These are phyloP conservation scores for Leucozona laternaria DNA, from an alignment of 2,888 invertebrate genomes.

Conservation along the genomic window DNA sequence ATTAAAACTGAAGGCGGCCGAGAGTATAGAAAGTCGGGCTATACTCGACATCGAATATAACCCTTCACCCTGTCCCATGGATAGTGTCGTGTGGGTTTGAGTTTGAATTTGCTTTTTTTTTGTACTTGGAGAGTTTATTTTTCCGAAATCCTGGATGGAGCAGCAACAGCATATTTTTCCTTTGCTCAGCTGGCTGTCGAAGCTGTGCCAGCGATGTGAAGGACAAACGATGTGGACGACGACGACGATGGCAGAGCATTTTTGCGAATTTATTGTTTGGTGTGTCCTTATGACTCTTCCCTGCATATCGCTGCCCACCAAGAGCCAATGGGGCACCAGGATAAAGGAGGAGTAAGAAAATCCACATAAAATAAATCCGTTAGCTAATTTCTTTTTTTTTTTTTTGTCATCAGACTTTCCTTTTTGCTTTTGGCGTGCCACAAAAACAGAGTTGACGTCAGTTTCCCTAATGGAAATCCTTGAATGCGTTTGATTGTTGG, in stretches of 20 bases:
- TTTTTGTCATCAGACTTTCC: neutral
- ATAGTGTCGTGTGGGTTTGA: slow-evolving; percentile 15
- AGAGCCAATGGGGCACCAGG: neutral
- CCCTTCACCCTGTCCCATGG: slow-evolving; percentile 49
- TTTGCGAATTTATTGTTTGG: slow-evolving; percentile 68
- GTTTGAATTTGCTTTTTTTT: neutral
- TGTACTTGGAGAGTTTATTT: slow-evolving; percentile 29
- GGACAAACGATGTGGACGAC: slow-evolving; percentile 33
- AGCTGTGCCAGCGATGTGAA: slow-evolving; percentile 45
- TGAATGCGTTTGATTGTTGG: slow-evolving; percentile 72
- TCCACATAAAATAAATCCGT: slow-evolving; percentile 68
- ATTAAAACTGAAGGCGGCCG: slow-evolving; percentile 65
- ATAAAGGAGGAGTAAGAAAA: slow-evolving; percentile 49
- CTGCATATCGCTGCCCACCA: slow-evolving; percentile 25
- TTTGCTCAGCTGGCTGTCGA: slow-evolving; percentile 49
- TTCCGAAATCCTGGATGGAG: slow-evolving; percentile 21
- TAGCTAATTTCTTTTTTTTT: slow-evolving; percentile 62
- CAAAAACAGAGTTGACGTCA: slow-evolving; percentile 70
- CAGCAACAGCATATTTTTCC: slow-evolving; percentile 20
- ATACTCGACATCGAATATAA: slow-evolving; percentile 52
- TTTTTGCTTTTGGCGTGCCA: slow-evolving; percentile 49
- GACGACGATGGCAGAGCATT: slow-evolving; percentile 42
- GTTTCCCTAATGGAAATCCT: slow-evolving; percentile 70
- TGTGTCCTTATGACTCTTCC: slow-evolving; percentile 60
- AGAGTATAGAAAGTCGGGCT: slow-evolving; percentile 31